Evolutionary conservation across 2,888 invertebrate genomes (phyloP).

Genomic region (Lasioglossum leucozonium): DNA sequence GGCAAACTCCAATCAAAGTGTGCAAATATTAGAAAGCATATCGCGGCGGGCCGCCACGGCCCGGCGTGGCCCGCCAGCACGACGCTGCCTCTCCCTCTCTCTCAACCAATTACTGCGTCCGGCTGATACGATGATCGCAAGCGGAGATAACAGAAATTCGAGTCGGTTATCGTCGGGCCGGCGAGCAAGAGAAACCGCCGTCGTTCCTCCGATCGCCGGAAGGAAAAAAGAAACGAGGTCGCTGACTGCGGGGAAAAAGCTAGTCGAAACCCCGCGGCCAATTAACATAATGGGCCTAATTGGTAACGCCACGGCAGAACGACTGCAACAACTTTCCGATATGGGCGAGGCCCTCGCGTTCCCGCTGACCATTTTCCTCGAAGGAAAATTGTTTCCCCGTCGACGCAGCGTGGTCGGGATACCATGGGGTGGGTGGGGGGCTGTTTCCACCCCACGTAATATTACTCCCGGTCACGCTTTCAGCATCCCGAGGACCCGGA

Average conservation of each 20-base stretch:
- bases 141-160: constrained; percentile 70
- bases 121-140: constrained; percentile 67
- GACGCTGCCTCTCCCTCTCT: not conserved
- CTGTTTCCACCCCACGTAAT: constrained; percentile 31
- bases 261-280: not conserved
- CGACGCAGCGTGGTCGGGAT: not conserved
- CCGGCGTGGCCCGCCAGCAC: constrained; percentile 17
- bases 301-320: constrained; percentile 2
- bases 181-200: not conserved
- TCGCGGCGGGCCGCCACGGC: constrained; percentile 45
- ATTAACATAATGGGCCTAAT: not conserved
- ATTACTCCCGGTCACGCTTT: constrained; percentile 65
- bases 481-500: constrained; percentile 57
- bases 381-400: constrained; percentile 68
- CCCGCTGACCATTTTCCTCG: constrained; percentile 27
- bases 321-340: constrained; percentile 9
- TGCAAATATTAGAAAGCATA: constrained; percentile 77
- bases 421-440: not conserved
- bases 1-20: constrained; percentile 77
- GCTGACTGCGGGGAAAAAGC: constrained; percentile 2
- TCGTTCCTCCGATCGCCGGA: constrained; percentile 15
- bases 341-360: constrained; percentile 5
- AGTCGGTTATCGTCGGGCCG: constrained; percentile 50
- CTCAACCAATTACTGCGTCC: constrained; percentile 69
- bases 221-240: not conserved